Evolutionary conservation across 1,140 invertebrate genomes (phyloP), one percentile per base, ranked within the genome.

Genomic region (Hylaeus volcanicus): DNA sequence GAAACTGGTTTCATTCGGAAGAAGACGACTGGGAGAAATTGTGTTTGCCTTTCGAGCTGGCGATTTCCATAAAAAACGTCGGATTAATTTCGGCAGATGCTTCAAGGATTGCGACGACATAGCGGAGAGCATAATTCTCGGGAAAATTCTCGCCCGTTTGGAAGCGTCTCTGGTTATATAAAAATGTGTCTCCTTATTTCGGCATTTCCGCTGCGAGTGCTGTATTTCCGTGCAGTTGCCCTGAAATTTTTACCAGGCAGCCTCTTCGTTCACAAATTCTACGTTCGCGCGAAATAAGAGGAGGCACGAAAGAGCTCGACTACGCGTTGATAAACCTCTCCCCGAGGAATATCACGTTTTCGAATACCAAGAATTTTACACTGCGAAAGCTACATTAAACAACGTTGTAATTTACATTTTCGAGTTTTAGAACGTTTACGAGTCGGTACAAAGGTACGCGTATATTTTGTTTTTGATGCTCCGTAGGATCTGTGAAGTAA

Each of bases 171-270:
- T 12, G 9, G 58, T 63, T n/a, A 39, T 14, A 4, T 14, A 14
- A 74, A 74, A 74, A 63, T 11, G 58, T 15, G 71, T 74, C 45
- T 63, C 72, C 43, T 74, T 74, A 74, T 74, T 74, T 39, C 58
- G 39, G 12, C 11, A 14, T 64, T 43, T 5, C 39, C 5, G 4
- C 39, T 8, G 39, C 39, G 39, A 41, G 37, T 0, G 5, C 1
- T 73, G 6, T 61, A 39, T 73, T 48, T 43, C 41, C n/a, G 26
- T 39, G 72, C 58, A 48, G 14, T 11, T 48, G 56, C 6, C 14
- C 58, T 63, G 6, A 74, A 63, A 74, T 63, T 74, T 63, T 60
- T n/a, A 4, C 37, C 55, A 11, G 45, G 3, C 45, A 4, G 11
- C 4, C 4, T 43, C 1, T 3, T 43, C 26, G 37, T 51, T 63